Evolutionary conservation across 2,797 vertebrate genomes (phyloP).

Genomic region (Simalia tracyae): DNA sequence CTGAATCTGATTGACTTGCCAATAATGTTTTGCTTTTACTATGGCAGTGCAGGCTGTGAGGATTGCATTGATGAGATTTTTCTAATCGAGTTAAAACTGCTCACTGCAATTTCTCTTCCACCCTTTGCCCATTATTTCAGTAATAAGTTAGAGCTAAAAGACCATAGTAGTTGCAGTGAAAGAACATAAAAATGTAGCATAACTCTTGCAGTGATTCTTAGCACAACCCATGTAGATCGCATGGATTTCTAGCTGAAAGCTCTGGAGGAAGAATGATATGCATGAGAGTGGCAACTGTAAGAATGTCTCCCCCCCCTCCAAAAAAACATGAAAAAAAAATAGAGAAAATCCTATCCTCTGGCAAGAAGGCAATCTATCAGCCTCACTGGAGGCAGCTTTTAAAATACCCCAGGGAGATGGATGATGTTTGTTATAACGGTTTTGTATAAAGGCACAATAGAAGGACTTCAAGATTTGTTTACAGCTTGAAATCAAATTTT

Average conservation of each 20-base stretch:
- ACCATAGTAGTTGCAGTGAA: neutral
- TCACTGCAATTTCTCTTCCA: neutral
- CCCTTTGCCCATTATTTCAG: neutral
- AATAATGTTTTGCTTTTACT: neutral
- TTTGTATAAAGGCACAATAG: neutral
- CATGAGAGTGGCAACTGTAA: neutral
- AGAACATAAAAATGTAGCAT: neutral
- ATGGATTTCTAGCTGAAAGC: neutral
- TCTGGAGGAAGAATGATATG: neutral
- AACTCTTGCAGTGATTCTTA: neutral
- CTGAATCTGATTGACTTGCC: neutral
- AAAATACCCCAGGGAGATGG: neutral
- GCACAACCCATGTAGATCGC: neutral
- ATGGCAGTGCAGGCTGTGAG: neutral
- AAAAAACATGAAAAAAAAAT: neutral
- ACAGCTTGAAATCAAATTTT: neutral
- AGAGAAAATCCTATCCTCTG: neutral
- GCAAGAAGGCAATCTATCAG: neutral
- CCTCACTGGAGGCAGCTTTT: neutral
- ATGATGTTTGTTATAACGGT: neutral
- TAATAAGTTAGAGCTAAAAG: neutral
- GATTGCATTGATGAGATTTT: neutral
- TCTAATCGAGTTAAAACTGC: neutral
- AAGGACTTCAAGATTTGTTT: neutral
- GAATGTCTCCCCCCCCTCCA: neutral